A percentile compares a stretch with the other conserved stretches of the same genome.
These are phyloP conservation scores for Puffinus mauretanicus DNA, from an alignment of 2,113 vertebrate species.

Conservation along the genomic window DNA sequence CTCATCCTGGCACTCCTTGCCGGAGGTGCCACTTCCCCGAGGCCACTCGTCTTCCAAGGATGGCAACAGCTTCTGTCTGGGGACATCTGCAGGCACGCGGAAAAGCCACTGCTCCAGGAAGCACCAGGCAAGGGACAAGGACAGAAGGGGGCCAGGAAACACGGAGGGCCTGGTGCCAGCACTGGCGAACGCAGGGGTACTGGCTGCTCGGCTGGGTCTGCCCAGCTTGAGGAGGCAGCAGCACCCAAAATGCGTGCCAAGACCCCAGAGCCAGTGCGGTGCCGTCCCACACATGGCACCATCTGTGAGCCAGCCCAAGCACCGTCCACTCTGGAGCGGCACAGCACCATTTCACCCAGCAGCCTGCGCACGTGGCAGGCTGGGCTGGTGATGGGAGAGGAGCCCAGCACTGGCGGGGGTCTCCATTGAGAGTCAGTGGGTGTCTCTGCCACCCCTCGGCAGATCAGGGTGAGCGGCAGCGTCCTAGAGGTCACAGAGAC, in stretches of 20 bases:
- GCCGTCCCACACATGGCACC: background rate
- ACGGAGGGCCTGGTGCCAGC: background rate
- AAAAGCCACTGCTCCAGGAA: background rate
- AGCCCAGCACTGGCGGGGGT: background rate
- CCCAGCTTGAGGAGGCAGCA: background rate
- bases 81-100: background rate
- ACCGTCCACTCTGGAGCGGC: background rate
- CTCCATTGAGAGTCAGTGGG: background rate
- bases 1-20: background rate
- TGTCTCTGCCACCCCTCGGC: background rate
- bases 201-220: background rate
- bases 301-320: background rate
- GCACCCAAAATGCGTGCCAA: background rate
- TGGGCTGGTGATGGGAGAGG: background rate
- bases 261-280: rapidly evolving
- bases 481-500: background rate
- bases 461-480: background rate
- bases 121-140: background rate
- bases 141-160: constrained; percentile 5
- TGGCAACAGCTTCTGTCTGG: background rate
- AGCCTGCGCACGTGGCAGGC: background rate
- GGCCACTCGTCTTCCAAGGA: rapidly evolving
- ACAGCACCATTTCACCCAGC: background rate
- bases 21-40: rapidly evolving
- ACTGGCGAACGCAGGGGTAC: background rate